Evolutionary conservation across 2,888 invertebrate genomes (phyloP).

Genomic region (Orchesellides sinensis): DNA sequence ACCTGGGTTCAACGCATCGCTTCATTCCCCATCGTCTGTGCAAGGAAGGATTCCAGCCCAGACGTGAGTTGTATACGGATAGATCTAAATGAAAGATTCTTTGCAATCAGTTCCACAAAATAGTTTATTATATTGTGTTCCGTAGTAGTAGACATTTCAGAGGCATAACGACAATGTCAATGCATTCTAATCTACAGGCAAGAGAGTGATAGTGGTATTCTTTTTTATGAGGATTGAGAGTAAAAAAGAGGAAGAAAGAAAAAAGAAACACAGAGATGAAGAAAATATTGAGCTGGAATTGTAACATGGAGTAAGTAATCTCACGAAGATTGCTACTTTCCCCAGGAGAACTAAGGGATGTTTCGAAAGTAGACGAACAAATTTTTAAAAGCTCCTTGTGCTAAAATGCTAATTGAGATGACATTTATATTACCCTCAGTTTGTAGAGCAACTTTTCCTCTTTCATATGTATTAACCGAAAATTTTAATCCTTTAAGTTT

Average conservation of each 20-base stretch:
- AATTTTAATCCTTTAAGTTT: no score
- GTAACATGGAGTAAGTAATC: conserved; percentile 37
- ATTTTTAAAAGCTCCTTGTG: no score
- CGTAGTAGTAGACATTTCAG: not conserved
- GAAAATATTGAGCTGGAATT: conserved; percentile 22
- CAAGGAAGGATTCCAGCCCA: conserved; percentile 6
- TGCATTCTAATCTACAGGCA: not conserved
- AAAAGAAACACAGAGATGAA: conserved; percentile 34
- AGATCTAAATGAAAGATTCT: not conserved
- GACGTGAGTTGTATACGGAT: conserved; percentile 8
- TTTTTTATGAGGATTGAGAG: not conserved
- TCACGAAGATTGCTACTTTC: conserved; percentile 52
- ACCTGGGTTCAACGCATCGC: no score
- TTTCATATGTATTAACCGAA: no score
- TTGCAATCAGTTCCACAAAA: conserved; percentile 10
- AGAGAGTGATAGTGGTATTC: not conserved
- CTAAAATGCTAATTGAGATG: no score
- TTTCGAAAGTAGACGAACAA: no score
- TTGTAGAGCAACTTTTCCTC: no score
- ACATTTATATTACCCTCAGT: no score
- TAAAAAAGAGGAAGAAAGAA: conserved; percentile 11
- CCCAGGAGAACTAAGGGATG: conserved; percentile 49
- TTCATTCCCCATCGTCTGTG: no score
- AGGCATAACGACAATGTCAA: not conserved
- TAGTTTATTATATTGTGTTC: not conserved